A percentile compares a stretch with the other conserved stretches of the same genome.
phyloP scores from a whole-genome alignment of 2,888 invertebrate species.

The Myopa testacea region DNA sequence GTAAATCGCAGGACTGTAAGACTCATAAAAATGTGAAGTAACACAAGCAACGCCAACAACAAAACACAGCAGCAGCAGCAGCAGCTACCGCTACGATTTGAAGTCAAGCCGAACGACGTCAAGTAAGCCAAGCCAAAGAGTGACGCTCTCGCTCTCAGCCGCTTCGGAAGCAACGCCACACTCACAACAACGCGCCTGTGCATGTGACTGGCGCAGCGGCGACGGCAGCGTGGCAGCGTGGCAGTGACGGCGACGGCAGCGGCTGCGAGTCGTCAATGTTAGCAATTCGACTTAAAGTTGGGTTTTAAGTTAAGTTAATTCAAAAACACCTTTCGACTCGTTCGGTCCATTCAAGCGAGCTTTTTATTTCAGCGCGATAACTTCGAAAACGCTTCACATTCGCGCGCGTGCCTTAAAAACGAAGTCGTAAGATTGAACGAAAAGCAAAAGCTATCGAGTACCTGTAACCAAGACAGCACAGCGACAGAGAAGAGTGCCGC shows the following conservation, averaged over 20 bases:
- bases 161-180: neutral
- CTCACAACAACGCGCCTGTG: neutral
- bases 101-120: neutral
- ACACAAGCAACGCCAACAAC: constrained; percentile 6
- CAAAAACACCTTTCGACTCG: constrained; percentile 66
- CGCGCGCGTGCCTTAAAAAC: constrained; percentile 53
- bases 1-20: constrained; percentile 24
- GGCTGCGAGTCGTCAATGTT: constrained; percentile 3
- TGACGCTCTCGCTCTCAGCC: neutral
- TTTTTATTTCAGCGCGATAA: constrained; percentile 69
- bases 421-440: constrained; percentile 36
- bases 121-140: neutral
- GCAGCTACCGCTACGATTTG: neutral
- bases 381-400: constrained; percentile 63
- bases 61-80: neutral
- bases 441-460: neutral
- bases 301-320: constrained; percentile 46
- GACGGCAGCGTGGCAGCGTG: neutral
- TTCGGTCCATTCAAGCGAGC: constrained; percentile 67
- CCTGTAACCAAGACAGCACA: too few relatives aligned
- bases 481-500: neutral
- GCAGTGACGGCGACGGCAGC: constrained; percentile 27
- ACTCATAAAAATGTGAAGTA: constrained; percentile 42
- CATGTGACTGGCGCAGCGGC: neutral
- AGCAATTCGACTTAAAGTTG: constrained; percentile 32